These are phyloP conservation scores for Platycheirus albimanus DNA, from an alignment of 2,888 invertebrate genomes.

Conservation along the genomic window DNA sequence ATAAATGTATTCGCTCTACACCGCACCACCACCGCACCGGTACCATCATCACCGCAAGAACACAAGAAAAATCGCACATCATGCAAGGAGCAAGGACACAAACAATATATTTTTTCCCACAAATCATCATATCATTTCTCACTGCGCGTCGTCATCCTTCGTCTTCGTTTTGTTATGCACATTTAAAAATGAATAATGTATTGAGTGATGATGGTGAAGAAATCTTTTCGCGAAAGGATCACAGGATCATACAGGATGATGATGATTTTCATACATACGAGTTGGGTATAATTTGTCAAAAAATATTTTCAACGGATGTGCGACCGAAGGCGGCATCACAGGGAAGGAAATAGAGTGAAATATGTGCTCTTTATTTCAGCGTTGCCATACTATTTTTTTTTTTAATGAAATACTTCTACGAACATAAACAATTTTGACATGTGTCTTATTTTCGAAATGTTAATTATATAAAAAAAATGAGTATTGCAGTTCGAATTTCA, in stretches of 20 bases:
- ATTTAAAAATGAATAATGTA: slow-evolving; percentile 74
- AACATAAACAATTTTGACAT: too few relatives aligned
- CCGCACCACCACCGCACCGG: neutral
- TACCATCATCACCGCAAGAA: slow-evolving; percentile 28
- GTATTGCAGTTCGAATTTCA: too few relatives aligned
- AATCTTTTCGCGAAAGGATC: slow-evolving; percentile 64
- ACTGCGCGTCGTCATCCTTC: neutral
- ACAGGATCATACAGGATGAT: slow-evolving; percentile 59
- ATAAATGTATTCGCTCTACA: too few relatives aligned
- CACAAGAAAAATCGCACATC: slow-evolving; percentile 33
- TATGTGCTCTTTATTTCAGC: slow-evolving; percentile 38
- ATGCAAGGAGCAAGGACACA: slow-evolving; percentile 32
- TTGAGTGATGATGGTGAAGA: slow-evolving; percentile 50
- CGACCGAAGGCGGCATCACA: slow-evolving; percentile 5
- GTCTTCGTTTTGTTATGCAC: slow-evolving; percentile 38
- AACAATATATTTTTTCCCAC: slow-evolving; percentile 62
- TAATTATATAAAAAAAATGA: too few relatives aligned
- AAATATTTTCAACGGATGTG: slow-evolving; percentile 55
- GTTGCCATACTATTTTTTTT: neutral
- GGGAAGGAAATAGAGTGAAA: slow-evolving; percentile 49
- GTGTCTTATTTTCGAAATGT: too few relatives aligned
- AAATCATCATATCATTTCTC: slow-evolving; percentile 67
- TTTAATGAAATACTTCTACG: too few relatives aligned
- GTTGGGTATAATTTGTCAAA: slow-evolving; percentile 67
- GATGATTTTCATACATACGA: slow-evolving; percentile 44